These are phyloP conservation scores for Oxyteleia sp. DNA, from an alignment of 2,888 invertebrate species.

Conservation along the genomic window DNA sequence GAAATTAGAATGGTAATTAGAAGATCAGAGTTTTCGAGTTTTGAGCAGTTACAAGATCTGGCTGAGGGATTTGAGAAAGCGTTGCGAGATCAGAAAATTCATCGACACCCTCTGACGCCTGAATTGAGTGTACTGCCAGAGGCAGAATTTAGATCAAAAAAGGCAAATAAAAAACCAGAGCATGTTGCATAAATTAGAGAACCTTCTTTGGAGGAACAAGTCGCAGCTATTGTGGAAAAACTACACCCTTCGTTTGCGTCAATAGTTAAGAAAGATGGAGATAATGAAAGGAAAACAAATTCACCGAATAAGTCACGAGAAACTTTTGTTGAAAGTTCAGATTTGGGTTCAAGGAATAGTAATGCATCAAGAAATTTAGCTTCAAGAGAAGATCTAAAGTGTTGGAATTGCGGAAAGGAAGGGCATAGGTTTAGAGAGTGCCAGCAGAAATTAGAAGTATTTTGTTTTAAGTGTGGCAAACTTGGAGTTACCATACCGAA, in stretches of 20 bases:
- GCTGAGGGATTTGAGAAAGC: constrained; percentile 13
- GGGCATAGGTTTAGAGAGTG: constrained; percentile 31
- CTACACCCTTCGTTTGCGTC: constrained; percentile 7
- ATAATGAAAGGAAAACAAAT: no score
- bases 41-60: constrained; percentile 11
- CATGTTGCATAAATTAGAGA: background rate
- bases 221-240: constrained; percentile 22
- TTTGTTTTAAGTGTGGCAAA: constrained; percentile 34
- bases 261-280: background rate
- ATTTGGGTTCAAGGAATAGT: background rate
- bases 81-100: constrained; percentile 7
- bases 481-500: background rate
- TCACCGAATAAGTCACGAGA: no score
- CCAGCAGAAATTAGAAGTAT: background rate
- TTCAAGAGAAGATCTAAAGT: background rate
- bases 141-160: constrained; percentile 10
- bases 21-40: constrained; percentile 30
- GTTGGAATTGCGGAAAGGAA: constrained; percentile 35
- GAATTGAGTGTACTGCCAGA: constrained; percentile 11
- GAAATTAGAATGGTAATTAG: constrained; percentile 15
- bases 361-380: no score
- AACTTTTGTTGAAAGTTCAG: no score
- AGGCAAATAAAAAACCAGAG: background rate
- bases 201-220: background rate
- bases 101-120: constrained; percentile 34